A percentile compares a stretch with the other conserved stretches of the same genome.
Evolutionary conservation across 2,797 vertebrate species (phyloP).

Genomic region (Muscicapa comitata): DNA sequence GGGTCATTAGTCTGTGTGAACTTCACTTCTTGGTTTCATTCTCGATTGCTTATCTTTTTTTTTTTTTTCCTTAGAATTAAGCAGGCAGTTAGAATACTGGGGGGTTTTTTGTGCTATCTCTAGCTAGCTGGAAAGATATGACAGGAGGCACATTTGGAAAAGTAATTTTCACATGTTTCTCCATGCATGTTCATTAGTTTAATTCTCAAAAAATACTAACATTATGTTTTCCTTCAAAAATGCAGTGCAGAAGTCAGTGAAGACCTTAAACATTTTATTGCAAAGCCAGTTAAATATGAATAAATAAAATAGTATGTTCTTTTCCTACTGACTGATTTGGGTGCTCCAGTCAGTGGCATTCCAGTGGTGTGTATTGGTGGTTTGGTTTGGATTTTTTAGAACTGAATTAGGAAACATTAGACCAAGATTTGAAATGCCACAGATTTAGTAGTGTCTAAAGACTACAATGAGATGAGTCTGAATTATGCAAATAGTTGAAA

Average conservation of each 20-base stretch:
- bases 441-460: background rate
- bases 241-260: background rate
- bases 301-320: background rate
- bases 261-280: background rate
- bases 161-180: background rate
- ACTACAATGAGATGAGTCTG: background rate
- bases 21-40: background rate
- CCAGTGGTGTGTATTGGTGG: background rate
- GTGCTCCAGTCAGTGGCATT: background rate
- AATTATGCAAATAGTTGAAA: background rate
- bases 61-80: background rate
- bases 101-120: fast-evolving
- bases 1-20: background rate
- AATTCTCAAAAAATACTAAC: background rate
- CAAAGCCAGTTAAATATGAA: background rate
- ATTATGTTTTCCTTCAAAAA: background rate
- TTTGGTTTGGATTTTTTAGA: background rate
- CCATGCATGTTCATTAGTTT: background rate
- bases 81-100: background rate
- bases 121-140: background rate
- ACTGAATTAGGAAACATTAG: background rate
- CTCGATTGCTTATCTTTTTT: background rate
- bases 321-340: background rate
- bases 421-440: background rate
- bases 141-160: background rate